phyloP scores from a whole-genome alignment of 2,888 invertebrate genomes.

The Drosophila vallismaia region DNA sequence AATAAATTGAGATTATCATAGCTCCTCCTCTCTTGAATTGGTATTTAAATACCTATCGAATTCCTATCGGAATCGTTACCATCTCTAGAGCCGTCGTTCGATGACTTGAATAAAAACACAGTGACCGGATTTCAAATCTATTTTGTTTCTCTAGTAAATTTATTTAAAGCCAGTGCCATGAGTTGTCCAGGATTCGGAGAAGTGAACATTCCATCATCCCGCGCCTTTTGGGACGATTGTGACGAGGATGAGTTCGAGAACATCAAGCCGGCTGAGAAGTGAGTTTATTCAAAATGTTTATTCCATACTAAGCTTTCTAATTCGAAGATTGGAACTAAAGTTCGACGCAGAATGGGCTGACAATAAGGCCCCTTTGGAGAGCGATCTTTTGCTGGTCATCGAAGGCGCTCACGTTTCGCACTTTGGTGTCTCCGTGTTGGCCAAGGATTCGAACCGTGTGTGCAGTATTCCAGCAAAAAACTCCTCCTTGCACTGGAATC shows the following conservation, averaged over 20 bases:
- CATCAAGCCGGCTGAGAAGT: slow-evolving; percentile 62
- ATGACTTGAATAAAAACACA: slow-evolving; percentile 45
- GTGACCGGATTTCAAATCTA: slow-evolving; percentile 16
- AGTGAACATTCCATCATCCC: slow-evolving; percentile 81
- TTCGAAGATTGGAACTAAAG: slow-evolving; percentile 60
- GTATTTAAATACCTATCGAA: neutral
- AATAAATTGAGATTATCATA: neutral
- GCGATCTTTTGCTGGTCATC: slow-evolving; percentile 75
- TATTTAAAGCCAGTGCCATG: slow-evolving; percentile 54
- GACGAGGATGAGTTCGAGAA: slow-evolving; percentile 79
- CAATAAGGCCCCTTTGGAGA: slow-evolving; percentile 36
- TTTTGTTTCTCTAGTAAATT: neutral
- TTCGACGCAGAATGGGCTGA: slow-evolving; percentile 45
- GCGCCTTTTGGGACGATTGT: slow-evolving; percentile 84
- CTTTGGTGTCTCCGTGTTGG: slow-evolving; percentile 69
- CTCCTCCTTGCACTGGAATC: slow-evolving; percentile 64
- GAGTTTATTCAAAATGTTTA: slow-evolving; percentile 25
- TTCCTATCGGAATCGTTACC: neutral
- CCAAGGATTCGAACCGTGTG: slow-evolving; percentile 60
- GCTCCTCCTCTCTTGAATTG: neutral
- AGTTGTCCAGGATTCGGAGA: slow-evolving; percentile 82
- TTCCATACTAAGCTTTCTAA: neutral
- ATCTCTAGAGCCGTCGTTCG: neutral
- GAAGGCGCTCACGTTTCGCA: slow-evolving; percentile 78
- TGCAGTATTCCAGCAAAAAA: slow-evolving; percentile 71